Conservation (phyloP, 2,888 invertebrate species). For the Xylophagus ater region DNA sequence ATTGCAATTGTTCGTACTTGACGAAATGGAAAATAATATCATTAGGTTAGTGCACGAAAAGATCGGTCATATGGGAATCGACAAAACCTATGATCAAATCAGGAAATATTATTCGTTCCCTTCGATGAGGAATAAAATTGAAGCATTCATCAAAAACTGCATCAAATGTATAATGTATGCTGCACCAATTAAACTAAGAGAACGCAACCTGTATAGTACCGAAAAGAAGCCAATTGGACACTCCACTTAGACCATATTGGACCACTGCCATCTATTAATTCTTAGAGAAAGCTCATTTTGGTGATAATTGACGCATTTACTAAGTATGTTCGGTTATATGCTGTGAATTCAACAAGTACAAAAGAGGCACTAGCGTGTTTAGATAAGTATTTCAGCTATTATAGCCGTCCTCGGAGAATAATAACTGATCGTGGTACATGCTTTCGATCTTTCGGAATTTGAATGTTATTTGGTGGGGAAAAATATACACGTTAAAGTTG, state of each 20-base stretch:
- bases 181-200: conserved; percentile 9
- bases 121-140: conserved; percentile 19
- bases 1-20: conserved; percentile 19
- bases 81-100: conserved; percentile 23
- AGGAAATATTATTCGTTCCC: conserved; percentile 27
- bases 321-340: conserved; percentile 6
- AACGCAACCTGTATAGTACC: conserved; percentile 22
- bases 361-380: no score
- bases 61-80: conserved; percentile 25
- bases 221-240: conserved; percentile 18
- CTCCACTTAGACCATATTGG: conserved; percentile 9
- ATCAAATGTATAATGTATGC: conserved; percentile 13
- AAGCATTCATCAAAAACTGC: conserved; percentile 14
- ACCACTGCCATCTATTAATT: conserved; percentile 9
- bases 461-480: conserved; percentile 14
- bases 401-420: background rate
- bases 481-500: conserved; percentile 21
- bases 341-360: no score
- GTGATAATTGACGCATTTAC: conserved; percentile 7
- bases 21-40: no score
- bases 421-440: conserved; percentile 1
- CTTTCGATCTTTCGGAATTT: background rate
- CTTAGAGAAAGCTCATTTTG: background rate
- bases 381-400: conserved; percentile 1
- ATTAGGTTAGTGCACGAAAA: conserved; percentile 23